Evolutionary conservation across 2,888 invertebrate species (phyloP), one percentile per base, ranked within the genome.

Genomic region (Nasonia oneida): DNA sequence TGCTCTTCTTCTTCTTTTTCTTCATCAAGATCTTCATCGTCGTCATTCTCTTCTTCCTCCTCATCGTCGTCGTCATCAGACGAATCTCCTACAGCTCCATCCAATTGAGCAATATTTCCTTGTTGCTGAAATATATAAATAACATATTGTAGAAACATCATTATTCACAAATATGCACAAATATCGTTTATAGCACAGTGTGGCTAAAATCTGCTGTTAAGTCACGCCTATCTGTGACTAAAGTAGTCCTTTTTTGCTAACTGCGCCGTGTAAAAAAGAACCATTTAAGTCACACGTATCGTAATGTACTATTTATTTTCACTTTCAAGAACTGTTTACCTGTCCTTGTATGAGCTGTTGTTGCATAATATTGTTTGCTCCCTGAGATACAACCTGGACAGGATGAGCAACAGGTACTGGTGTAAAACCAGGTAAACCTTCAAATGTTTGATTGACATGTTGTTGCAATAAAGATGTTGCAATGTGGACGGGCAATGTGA

Each of bases 381-480:
- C 88, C 76, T 91, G 92, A 14, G 90, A 90, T 18, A 92, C 90
- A 81, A 92, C 90, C 81, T 92, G 91, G 76, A 91, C 84, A 57
- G 91, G 90, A 81, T 92, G 91, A 87, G 88, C 90, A 53, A 93
- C 91, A 88, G 92, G 93, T 61, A 92, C 90, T 8, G 92, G 91
- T 29, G 92, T 87, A 33, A 93, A 88, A 86, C 94, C 93, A 81
- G 94, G 94, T 88, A 94, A 94, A 86, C 94, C 95, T 87, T 94
- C 96, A 85, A 97, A 93, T 18, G 97, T 97, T 18, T 97, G 96
- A 93, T 97, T 97, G 0, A 98, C 97, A 93, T 98, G 98, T 92
- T 97, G 97, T 91, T 98, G 98, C n/a, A 98, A 94, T 87, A 98
- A 94, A 1, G 97, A 96, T 0, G 97, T 96, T 39, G 98, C 98